phyloP scores from a whole-genome alignment of 2,888 invertebrate species.

The Pseudoips prasinana region DNA sequence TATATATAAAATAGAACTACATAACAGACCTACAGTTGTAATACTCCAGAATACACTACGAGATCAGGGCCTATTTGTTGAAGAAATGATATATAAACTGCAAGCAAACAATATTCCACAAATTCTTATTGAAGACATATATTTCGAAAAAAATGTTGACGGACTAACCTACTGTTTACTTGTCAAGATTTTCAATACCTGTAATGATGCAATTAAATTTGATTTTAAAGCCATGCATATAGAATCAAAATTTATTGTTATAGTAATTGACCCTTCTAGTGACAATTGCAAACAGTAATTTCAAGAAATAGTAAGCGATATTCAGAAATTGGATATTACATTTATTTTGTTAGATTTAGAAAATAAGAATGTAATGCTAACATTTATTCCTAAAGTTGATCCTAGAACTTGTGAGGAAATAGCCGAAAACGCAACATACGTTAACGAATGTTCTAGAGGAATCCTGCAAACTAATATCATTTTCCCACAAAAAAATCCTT shows the following conservation, averaged over 20 bases:
- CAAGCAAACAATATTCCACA: conserved; percentile 20
- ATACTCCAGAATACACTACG: conserved; percentile 20
- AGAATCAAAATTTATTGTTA: conserved; percentile 39
- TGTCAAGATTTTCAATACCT: conserved; percentile 32
- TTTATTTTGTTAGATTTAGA: conserved; percentile 35
- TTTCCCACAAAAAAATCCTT: conserved; percentile 45
- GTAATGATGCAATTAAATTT: conserved; percentile 24
- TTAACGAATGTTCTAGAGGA: conserved; percentile 46
- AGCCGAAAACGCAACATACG: conserved; percentile 19
- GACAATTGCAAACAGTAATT: conserved; percentile 22
- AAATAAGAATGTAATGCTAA: conserved; percentile 29
- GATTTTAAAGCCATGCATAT: conserved; percentile 22
- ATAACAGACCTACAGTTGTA: conserved; percentile 29
- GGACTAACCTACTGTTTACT: conserved; percentile 9
- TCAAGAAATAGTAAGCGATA: conserved; percentile 22
- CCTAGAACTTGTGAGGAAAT: conserved; percentile 37
- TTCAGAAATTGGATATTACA: conserved; percentile 41
- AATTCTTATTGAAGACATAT: conserved; percentile 13
- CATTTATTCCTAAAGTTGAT: conserved; percentile 44
- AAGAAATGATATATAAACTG: conserved; percentile 24
- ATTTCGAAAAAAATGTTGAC: conserved; percentile 9
- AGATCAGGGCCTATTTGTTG: conserved; percentile 15
- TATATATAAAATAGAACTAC: conserved; percentile 21
- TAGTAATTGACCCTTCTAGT: conserved; percentile 26
- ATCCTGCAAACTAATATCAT: conserved; percentile 19